Percentiles rank a stretch among this genome's conserved stretches.
These are phyloP conservation scores for Zaprionus ornatus DNA, from an alignment of 1,140 invertebrate genomes.

Conservation along the genomic window DNA sequence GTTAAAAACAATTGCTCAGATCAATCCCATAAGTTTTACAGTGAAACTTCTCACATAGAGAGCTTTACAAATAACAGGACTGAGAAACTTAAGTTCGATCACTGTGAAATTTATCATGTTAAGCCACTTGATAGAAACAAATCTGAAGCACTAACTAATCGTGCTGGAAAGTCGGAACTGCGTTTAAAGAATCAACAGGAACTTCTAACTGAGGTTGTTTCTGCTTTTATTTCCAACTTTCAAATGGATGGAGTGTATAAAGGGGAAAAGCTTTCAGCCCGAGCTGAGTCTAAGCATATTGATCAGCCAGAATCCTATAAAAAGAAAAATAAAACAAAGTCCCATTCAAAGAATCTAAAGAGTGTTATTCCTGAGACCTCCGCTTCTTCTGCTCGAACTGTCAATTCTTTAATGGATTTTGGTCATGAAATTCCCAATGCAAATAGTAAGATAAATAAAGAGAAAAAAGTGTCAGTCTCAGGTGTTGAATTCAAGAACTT, in stretches of 20 bases:
- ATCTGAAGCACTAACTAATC: neutral
- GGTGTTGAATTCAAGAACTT: no score
- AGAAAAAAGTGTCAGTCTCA: no score
- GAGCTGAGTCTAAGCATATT: neutral
- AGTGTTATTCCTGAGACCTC: no score
- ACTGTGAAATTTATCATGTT: slow-evolving; percentile 30
- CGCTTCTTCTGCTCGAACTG: no score
- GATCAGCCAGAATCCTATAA: neutral
- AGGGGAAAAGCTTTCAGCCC: neutral
- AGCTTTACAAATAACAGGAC: neutral
- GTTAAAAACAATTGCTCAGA: neutral
- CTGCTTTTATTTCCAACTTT: neutral
- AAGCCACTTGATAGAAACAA: neutral
- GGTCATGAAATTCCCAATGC: no score
- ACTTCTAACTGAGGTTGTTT: neutral
- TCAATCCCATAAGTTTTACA: neutral
- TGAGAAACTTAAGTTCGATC: slow-evolving; percentile 19
- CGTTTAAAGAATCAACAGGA: neutral
- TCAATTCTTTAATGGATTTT: no score
- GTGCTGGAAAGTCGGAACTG: neutral
- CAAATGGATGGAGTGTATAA: neutral
- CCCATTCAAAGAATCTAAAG: no score
- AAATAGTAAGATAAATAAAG: no score
- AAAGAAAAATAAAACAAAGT: no score
- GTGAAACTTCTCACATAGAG: neutral